Evolutionary conservation across 2,888 invertebrate species (phyloP), one percentile per base, ranked within the genome.

Genomic region (Copidosoma aretas): DNA sequence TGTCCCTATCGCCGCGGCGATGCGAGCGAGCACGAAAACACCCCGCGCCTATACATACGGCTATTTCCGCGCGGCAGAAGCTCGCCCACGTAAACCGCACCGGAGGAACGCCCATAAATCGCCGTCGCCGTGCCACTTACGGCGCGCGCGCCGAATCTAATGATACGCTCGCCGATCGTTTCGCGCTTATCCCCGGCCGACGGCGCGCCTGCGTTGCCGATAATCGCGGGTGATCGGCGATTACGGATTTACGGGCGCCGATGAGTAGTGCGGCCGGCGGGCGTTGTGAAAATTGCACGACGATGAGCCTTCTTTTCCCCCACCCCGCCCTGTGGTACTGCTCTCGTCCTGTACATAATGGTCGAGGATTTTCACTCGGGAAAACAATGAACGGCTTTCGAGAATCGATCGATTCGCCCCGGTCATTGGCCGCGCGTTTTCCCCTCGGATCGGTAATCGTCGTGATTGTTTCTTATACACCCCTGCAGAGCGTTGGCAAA

Each of bases 191-290:
- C 51, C 61, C 2, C 12, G 41, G 46, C n/a, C 57, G 24, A 15
- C 39, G 39, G n/a, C 15, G n/a, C 14, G 14, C 41, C 22, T 10
- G 22, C 15, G 56, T 41, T 59, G 41, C 43, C 1, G 2, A 19
- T 63, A 64, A 64, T 66, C 66, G 63, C 46, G 19, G 19, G 65
- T 64, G 62, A 69, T 60, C 60, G 62, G 49, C 64, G 68, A 65
- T 68, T 71, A 63, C 60, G 56, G 57, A 71, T 71, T 71, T 71
- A 68, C 65, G 67, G 65, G 64, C 54, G 54, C 10, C 54, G 62
- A 64, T 68, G 56, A 56, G 32, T 8, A 32, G 32, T 32, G 3
- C n/a, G n/a, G n/a, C n/a, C n/a, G n/a, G n/a, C 58, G 70, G 70
- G 10, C 66, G 22, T 51, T 70, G 60, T 66, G 66, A 60, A 67